Base-by-base conservation (phyloP, 64 coral and sea anemone species). In the Dendrophyllia cribrosa region DNA sequence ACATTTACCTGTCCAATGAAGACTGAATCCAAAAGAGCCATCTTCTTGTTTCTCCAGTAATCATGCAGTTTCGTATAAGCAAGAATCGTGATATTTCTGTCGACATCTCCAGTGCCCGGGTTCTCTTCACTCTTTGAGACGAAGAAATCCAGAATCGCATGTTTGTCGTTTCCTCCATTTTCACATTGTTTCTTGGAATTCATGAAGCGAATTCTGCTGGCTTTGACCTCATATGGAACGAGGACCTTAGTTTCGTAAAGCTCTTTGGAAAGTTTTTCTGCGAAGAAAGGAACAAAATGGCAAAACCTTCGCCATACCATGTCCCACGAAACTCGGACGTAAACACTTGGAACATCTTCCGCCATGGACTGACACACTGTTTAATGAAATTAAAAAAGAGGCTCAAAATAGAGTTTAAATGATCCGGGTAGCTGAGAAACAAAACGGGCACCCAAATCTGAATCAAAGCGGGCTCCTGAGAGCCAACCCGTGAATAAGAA, bases 301-400 rank as follows among this genome's bases (percentile, higher is more conserved):
- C 89, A 91, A 14, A 91, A 73, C 25, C 78, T 78, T 25, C 49
- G 50, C 89, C 78, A 91, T 49, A 51, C 53, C n/a, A 91, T 60
- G 43, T 91, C 71, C 77, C 78, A 91, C 5, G 77, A 70, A 1
- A 91, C 71, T 26, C 55, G 65, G 8, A 91, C 58, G 21, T 49
- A 91, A 46, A 91, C 52, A 48, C 70, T 80, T 6, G 89, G 89
- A 11, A 72, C 16, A 17, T 73, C 61, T 67, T 34, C 46, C 4
- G 44, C 2, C 34, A 34, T 34, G 34, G 34, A 34, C 34, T 22
- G 9, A 47, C 66, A 51, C 43, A 4, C 16, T 20, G 61, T 84
- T 43, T 12, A 12, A 67, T 20, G 1, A 77, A 77, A 56, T 14
- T 20, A 0, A 64, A 64, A 64, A 5, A 5, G 14, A 56, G 6